A percentile compares a stretch with the other conserved stretches of the same genome.
Conservation (phyloP, 2,888 invertebrate genomes). For the Drosophila anceps region DNA sequence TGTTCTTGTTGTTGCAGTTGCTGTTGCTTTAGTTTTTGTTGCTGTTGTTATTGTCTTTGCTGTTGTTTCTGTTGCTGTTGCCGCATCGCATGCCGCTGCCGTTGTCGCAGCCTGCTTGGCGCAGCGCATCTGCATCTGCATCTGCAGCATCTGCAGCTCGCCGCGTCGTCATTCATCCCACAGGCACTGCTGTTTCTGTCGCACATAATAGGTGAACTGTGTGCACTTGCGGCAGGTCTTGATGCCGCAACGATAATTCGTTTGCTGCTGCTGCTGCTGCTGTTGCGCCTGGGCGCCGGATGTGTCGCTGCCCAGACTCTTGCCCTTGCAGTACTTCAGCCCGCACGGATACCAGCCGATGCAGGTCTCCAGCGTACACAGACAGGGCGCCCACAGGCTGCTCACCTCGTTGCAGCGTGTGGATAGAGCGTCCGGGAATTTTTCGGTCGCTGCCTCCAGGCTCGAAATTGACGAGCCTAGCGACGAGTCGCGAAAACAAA, state of each 20-base stretch:
- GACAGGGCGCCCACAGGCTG: slow-evolving; percentile 90
- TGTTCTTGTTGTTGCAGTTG: slow-evolving; percentile 6
- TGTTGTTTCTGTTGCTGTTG: slow-evolving; percentile 44
- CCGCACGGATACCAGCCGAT: slow-evolving; percentile 99
- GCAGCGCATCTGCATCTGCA: slow-evolving; percentile 75
- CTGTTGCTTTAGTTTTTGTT: slow-evolving; percentile 18
- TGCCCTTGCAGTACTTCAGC: slow-evolving; percentile 96
- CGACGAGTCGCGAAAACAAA: slow-evolving; percentile 1
- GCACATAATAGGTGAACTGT: slow-evolving; percentile 93
- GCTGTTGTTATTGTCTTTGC: slow-evolving; percentile 27
- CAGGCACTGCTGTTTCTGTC: slow-evolving; percentile 92
- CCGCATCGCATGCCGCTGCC: slow-evolving; percentile 41
- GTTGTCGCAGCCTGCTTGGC: slow-evolving; percentile 36
- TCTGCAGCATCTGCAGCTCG: slow-evolving; percentile 82
- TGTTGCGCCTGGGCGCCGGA: slow-evolving; percentile 61
- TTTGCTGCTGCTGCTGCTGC: slow-evolving; percentile 48
- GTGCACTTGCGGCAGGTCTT: slow-evolving; percentile 97
- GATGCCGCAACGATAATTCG: slow-evolving; percentile 96
- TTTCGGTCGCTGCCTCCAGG: slow-evolving; percentile 90
- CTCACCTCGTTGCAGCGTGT: slow-evolving; percentile 89
- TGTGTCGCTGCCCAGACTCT: slow-evolving; percentile 86
- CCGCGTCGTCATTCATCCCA: slow-evolving; percentile 90
- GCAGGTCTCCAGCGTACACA: slow-evolving; percentile 94
- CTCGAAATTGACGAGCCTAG: slow-evolving; percentile 90
- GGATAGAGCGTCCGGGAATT: slow-evolving; percentile 87